A percentile compares a stretch with the other conserved stretches of the same genome.
These are phyloP conservation scores for Holcopasites calliopsidis DNA, from an alignment of 1,140 invertebrate species.

Conservation along the genomic window DNA sequence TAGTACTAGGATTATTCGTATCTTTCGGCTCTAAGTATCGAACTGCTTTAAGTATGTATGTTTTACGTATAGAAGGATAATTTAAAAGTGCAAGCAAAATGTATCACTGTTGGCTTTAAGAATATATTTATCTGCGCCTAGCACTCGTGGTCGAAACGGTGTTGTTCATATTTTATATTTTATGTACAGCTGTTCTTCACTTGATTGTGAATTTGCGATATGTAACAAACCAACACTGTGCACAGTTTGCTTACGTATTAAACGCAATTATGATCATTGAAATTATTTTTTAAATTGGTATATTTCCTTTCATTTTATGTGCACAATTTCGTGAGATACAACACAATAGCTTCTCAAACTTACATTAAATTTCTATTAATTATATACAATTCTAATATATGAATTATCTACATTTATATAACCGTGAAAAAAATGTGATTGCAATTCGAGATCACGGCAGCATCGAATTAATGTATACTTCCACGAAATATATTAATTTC, in stretches of 20 bases:
- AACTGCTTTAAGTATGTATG: not conserved
- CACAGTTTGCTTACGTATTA: slow-evolving; percentile 12
- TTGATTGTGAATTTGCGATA: slow-evolving; percentile 12
- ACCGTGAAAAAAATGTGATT: slow-evolving; percentile 10
- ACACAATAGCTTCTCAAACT: slow-evolving; percentile 18
- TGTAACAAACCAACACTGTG: slow-evolving; percentile 15
- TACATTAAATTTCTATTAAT: slow-evolving; percentile 32
- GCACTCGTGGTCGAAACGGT: slow-evolving; percentile 20
- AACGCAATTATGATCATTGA: slow-evolving; percentile 18
- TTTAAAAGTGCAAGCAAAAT: slow-evolving; percentile 16
- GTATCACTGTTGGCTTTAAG: slow-evolving; percentile 48
- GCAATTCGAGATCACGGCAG: not conserved
- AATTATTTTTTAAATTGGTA: not conserved
- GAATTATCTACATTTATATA: slow-evolving; percentile 37
- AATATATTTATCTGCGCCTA: slow-evolving; percentile 38
- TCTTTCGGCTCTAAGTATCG: not conserved
- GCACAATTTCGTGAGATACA: slow-evolving; percentile 30
- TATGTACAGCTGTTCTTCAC: slow-evolving; percentile 1
- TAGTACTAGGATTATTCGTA: slow-evolving; percentile 2
- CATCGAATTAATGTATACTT: not conserved
- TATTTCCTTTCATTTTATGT: slow-evolving; percentile 27
- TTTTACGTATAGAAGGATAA: not conserved
- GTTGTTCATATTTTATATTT: slow-evolving; percentile 21
- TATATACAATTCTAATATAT: slow-evolving; percentile 32
- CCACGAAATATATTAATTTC: not conserved